Evolutionary conservation across 2,797 vertebrate genomes (phyloP).

Genomic region (Lerista edwardsae): DNA sequence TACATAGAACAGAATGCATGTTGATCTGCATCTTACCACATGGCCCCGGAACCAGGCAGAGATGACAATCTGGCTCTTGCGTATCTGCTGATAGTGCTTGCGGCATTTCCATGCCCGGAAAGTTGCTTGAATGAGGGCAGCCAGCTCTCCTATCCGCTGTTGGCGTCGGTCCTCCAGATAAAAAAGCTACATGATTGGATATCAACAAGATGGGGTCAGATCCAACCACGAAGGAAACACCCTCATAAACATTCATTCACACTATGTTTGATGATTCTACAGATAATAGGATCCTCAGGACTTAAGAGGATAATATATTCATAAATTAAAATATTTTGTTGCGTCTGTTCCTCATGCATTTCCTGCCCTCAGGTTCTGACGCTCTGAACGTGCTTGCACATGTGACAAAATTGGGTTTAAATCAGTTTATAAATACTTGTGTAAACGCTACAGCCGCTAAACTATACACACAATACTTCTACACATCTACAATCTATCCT

Average conservation of each 20-base stretch:
- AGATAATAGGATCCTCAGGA: neutral
- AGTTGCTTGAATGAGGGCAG: conserved; percentile 75
- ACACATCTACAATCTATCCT: neutral
- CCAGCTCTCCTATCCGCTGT: conserved; percentile 67
- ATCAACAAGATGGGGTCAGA: neutral
- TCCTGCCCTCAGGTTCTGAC: neutral
- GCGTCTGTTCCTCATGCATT: neutral
- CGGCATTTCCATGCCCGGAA: conserved; percentile 78
- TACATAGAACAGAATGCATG: neutral
- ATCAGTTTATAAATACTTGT: neutral
- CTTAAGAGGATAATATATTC: neutral
- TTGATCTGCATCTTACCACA: conserved; percentile 56
- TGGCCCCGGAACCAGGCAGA: conserved; percentile 79
- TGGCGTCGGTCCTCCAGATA: conserved; percentile 74
- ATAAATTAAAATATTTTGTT: too few species aligned
- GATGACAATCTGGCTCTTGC: conserved; percentile 81
- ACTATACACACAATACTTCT: neutral
- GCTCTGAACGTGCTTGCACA: neutral
- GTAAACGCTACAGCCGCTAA: neutral
- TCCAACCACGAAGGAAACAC: neutral
- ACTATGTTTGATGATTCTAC: neutral
- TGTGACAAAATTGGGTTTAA: neutral
- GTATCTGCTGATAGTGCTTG: conserved; percentile 74
- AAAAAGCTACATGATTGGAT: conserved; percentile 73
- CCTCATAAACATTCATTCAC: neutral